A percentile compares a stretch with the other conserved stretches of the same genome.
These are phyloP conservation scores for Lordiphosa andalusiaca DNA, from an alignment of 2,888 invertebrate genomes.

Conservation along the genomic window DNA sequence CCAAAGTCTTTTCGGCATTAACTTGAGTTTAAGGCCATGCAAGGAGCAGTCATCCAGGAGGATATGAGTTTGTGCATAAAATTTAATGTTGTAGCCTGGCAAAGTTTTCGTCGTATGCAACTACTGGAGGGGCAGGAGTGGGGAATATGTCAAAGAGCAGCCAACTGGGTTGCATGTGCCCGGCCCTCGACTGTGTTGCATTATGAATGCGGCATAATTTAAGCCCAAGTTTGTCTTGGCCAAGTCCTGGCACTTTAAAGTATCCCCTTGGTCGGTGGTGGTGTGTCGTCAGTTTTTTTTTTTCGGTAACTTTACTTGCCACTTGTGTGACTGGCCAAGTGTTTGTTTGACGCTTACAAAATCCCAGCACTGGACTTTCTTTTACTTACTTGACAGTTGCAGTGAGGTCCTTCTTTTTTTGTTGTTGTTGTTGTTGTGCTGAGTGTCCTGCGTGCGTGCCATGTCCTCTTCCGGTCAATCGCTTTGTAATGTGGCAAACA, in stretches of 20 bases:
- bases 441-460: constrained; percentile 59
- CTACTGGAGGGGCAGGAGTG: constrained; percentile 15
- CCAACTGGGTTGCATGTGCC: constrained; percentile 6
- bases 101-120: constrained; percentile 29
- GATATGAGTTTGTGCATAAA: constrained; percentile 65
- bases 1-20: constrained; percentile 66
- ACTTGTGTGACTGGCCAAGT: constrained; percentile 19
- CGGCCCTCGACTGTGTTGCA: constrained; percentile 53
- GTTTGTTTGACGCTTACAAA: constrained; percentile 29
- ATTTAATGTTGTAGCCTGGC: constrained; percentile 56
- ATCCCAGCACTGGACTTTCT: constrained; percentile 12
- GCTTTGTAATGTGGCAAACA: constrained; percentile 44
- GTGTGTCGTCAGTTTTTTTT: neutral
- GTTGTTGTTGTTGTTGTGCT: no score
- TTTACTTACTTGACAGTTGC: constrained; percentile 13
- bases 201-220: constrained; percentile 77
- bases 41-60: constrained; percentile 36
- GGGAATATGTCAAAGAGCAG: constrained; percentile 60
- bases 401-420: constrained; percentile 25
- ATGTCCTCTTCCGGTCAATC: constrained; percentile 55
- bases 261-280: constrained; percentile 1
- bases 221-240: constrained; percentile 42
- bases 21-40: constrained; percentile 45
- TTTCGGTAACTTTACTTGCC: constrained; percentile 26
- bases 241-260: constrained; percentile 19